Base-by-base conservation (phyloP, 2,888 invertebrate genomes). In the Athrips mouffetella region DNA sequence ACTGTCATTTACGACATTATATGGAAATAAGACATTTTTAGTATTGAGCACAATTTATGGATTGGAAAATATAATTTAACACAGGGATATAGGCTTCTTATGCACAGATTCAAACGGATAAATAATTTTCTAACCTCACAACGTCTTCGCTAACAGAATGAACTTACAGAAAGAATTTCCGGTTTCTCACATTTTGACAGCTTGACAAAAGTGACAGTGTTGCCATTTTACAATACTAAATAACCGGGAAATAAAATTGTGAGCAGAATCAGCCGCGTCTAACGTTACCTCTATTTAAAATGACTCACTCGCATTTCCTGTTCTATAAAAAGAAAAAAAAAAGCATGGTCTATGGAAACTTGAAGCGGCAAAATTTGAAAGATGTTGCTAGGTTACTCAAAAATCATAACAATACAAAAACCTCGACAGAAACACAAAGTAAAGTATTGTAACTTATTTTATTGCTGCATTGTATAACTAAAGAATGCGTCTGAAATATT, bases 401-500 rank as follows among this genome's bases (percentile, higher is more conserved):
- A 2, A 10, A 6, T 16, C 18, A 30, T 11, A 52, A 37, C 27
- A 41, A 23, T 40, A 13, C 2, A 2, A 4, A 18, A 23, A 13
- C n/a, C 6, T 31, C 13, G 7, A 15, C 4, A 5, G 7, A 5
- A 5, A 5, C 23, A 23, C 23, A 23, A 23, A 5, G 7, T 23
- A 23, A 23, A 5, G 3, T 23, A 5, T 3, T 5, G 23, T 23
- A 7, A 5, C 3, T 23, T 23, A 7, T 23, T 3, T 23, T 23
- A 23, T 23, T 23, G 7, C 7, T 23, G 23, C 15, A 15, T 7
- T 11, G 2, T 31, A 11, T 13, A 7, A 2, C 5, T 35, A 23
- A 27, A 27, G 67, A 65, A 96, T 96, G 96, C 93, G 95, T 63
- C 80, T 96, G 33, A 96, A 96, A 85, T 95, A 94, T 85, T 89